A percentile compares a stretch with the other conserved stretches of the same genome.
These are phyloP conservation scores for Napeogenes inachia DNA, from an alignment of 2,888 invertebrate genomes.

Conservation along the genomic window DNA sequence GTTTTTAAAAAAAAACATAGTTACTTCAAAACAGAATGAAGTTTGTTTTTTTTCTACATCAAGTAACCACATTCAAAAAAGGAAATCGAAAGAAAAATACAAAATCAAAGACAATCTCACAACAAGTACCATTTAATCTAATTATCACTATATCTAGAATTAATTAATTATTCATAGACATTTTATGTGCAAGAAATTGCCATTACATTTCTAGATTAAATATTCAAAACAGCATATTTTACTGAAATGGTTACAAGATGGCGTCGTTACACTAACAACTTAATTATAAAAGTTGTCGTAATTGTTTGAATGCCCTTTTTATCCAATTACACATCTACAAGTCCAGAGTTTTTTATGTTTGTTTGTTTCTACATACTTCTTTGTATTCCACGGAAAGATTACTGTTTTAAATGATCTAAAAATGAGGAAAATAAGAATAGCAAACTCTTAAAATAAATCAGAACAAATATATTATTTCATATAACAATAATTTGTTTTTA, in stretches of 20 bases:
- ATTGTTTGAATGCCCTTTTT: conserved; percentile 11
- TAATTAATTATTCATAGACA: conserved; percentile 7
- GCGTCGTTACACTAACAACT: conserved; percentile 22
- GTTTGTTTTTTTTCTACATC: neutral
- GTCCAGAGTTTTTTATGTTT: neutral
- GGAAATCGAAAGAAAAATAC: neutral
- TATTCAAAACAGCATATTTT: conserved; percentile 3
- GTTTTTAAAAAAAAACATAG: too few relatives aligned
- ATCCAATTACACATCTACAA: conserved; percentile 12
- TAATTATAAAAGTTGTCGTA: conserved; percentile 18
- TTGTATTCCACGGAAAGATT: too few relatives aligned
- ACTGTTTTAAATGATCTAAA: too few relatives aligned
- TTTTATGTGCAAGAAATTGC: neutral
- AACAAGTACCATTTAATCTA: conserved; percentile 1
- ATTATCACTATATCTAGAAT: conserved; percentile 7
- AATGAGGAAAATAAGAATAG: too few relatives aligned
- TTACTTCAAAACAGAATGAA: too few relatives aligned
- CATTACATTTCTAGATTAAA: neutral
- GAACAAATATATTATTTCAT: too few relatives aligned
- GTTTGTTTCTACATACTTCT: neutral
- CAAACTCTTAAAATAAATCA: too few relatives aligned
- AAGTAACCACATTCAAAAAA: neutral
- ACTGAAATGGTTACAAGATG: conserved; percentile 15
- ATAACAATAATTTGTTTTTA: too few relatives aligned
- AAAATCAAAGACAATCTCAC: neutral